phyloP scores from a whole-genome alignment of 2,113 vertebrate genomes.

The Etheostoma cragini region DNA sequence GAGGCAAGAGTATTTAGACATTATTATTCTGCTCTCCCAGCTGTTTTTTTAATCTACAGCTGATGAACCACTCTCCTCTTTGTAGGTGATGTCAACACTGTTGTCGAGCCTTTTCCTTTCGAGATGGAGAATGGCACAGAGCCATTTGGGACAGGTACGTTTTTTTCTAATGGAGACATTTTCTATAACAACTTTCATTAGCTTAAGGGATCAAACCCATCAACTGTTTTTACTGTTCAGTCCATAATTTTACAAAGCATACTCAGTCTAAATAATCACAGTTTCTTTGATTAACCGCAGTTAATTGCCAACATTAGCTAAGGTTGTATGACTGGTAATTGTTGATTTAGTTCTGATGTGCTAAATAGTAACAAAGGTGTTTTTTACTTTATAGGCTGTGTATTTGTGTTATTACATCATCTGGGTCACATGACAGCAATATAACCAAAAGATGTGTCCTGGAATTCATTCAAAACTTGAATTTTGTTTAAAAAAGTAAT shows the following conservation, averaged over 20 bases:
- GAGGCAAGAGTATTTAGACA: neutral
- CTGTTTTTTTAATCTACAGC: neutral
- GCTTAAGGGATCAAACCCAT: neutral
- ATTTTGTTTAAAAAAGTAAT: no score
- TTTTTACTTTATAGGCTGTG: no score
- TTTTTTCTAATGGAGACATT: neutral
- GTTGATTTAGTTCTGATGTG: no score
- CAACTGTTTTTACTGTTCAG: neutral
- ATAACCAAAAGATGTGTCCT: no score
- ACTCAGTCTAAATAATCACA: neutral
- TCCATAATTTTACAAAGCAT: neutral
- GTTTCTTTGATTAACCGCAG: no score
- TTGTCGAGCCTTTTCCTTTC: constrained; percentile 81
- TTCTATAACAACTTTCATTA: neutral
- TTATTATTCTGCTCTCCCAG: neutral
- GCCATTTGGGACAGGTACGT: constrained; percentile 88
- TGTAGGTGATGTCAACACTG: constrained; percentile 80
- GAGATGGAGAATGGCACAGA: constrained; percentile 87
- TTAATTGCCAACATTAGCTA: no score
- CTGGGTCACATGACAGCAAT: no score
- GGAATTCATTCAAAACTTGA: no score
- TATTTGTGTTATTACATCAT: no score
- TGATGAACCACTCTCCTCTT: constrained; percentile 7
- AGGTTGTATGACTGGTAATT: no score
- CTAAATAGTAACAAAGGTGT: no score